Percentiles rank a stretch among this genome's conserved stretches.
Evolutionary conservation across 2,113 vertebrate genomes (phyloP).

Genomic region (Trematomus loennbergii): DNA sequence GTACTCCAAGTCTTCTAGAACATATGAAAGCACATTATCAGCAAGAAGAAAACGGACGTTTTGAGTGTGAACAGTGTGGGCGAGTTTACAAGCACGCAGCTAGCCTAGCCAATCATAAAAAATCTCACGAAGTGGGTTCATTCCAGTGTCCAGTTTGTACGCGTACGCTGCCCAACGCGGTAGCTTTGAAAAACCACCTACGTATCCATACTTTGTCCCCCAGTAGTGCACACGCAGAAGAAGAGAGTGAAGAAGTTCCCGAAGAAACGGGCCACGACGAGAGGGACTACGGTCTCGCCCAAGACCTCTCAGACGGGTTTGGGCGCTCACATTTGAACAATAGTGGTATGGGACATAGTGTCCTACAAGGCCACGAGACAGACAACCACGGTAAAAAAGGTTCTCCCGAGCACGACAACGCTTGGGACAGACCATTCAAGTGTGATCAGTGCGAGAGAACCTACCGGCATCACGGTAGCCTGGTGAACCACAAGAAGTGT

Average conservation of each 20-base stretch:
- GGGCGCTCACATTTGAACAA: constrained; percentile 79
- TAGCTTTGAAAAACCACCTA: constrained; percentile 84
- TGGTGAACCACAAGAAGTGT: constrained; percentile 91
- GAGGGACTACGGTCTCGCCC: constrained; percentile 78
- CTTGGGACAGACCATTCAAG: constrained; percentile 82
- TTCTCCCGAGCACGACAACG: constrained; percentile 81
- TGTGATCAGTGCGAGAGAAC: constrained; percentile 90
- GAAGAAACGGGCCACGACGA: constrained; percentile 75
- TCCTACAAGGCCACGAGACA: constrained; percentile 66
- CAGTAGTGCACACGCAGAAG: constrained; percentile 80
- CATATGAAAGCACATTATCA: constrained; percentile 72
- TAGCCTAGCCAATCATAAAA: constrained; percentile 90
- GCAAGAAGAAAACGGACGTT: constrained; percentile 84
- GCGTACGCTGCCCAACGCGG: constrained; percentile 85
- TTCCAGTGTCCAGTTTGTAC: constrained; percentile 87
- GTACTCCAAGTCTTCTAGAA: constrained; percentile 77
- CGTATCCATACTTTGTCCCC: constrained; percentile 85
- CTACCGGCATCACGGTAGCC: constrained; percentile 90
- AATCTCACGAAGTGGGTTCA: constrained; percentile 88
- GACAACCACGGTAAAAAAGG: constrained; percentile 76
- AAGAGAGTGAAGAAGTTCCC: constrained; percentile 79
- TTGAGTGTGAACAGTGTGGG: constrained; percentile 89
- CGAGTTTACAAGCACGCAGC: constrained; percentile 89
- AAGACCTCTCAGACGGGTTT: constrained; percentile 83
- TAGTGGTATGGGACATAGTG: constrained; percentile 79